phyloP scores from a whole-genome alignment of 2,113 vertebrate species.

The Albula glossodonta region DNA sequence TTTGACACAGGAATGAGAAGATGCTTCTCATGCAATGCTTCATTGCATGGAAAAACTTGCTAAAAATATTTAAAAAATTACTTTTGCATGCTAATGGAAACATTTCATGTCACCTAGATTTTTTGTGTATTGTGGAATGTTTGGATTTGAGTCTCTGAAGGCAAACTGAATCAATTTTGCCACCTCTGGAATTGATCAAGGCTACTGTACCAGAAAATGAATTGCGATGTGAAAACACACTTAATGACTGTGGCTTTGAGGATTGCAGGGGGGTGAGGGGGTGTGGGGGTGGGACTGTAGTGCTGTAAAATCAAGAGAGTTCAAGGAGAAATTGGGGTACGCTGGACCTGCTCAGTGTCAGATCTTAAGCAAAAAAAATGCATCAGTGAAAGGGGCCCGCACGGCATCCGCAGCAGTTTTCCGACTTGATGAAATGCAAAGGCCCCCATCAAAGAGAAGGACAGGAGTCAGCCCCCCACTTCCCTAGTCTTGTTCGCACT shows the following conservation, averaged over 20 bases:
- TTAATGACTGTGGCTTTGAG: not conserved
- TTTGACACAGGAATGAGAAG: too few relatives aligned
- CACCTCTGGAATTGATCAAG: not conserved
- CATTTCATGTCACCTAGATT: not conserved
- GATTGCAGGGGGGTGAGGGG: too few relatives aligned
- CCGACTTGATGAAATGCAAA: not conserved
- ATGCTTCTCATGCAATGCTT: too few relatives aligned
- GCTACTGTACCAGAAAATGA: not conserved
- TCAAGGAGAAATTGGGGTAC: not conserved
- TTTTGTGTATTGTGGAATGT: not conserved
- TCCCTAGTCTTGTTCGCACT: constrained; percentile 46
- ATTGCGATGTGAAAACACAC: not conserved
- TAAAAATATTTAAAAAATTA: too few relatives aligned
- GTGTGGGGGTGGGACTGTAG: too few relatives aligned
- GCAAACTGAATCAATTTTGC: not conserved
- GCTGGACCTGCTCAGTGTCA: not conserved
- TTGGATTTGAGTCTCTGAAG: not conserved
- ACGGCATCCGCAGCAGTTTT: not conserved
- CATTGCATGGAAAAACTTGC: not conserved
- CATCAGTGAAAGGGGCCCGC: not conserved
- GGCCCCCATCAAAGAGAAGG: constrained; percentile 22
- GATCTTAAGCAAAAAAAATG: not conserved
- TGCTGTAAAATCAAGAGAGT: not conserved
- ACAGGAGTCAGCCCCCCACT: constrained; percentile 35
- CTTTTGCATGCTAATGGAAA: too few relatives aligned